phyloP scores from a whole-genome alignment of 1,140 invertebrate genomes.

The Aphis gossypii region DNA sequence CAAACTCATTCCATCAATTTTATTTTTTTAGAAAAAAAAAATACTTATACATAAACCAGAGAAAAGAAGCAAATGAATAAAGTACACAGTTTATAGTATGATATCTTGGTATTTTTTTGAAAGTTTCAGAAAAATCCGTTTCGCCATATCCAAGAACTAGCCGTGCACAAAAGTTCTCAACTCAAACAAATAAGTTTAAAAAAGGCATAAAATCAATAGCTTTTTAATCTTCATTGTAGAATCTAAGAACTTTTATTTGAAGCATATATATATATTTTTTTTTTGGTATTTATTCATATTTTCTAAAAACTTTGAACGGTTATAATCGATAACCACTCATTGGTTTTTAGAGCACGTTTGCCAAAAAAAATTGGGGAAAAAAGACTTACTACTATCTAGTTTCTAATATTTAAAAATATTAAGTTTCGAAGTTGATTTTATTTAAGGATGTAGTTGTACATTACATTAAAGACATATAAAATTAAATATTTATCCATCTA shows the following conservation, averaged over 20 bases:
- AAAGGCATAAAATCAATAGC: constrained; percentile 25
- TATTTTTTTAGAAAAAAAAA: constrained; percentile 6
- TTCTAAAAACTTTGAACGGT: not conserved
- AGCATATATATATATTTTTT: constrained; percentile 21
- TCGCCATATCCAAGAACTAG: not conserved
- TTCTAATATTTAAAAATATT: not conserved
- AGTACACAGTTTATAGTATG: not conserved
- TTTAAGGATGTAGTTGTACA: not conserved
- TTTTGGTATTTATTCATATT: not conserved
- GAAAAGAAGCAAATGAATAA: not conserved
- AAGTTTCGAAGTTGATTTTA: not conserved
- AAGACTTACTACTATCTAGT: not conserved
- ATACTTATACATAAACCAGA: not conserved
- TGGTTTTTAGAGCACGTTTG: not conserved
- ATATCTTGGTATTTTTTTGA: not conserved
- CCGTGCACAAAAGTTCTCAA: constrained; percentile 10
- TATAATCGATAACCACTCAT: constrained; percentile 12
- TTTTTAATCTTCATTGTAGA: constrained; percentile 26
- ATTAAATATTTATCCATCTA: not conserved
- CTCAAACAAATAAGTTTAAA: constrained; percentile 36
- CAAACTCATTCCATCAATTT: not conserved
- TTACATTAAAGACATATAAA: not conserved
- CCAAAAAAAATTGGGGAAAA: not conserved
- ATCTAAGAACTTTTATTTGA: constrained; percentile 35
- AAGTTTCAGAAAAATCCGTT: constrained; percentile 11